Evolutionary conservation across 2,888 invertebrate species (phyloP), one percentile per base, ranked within the genome.

Genomic region (Harmothoe impar): DNA sequence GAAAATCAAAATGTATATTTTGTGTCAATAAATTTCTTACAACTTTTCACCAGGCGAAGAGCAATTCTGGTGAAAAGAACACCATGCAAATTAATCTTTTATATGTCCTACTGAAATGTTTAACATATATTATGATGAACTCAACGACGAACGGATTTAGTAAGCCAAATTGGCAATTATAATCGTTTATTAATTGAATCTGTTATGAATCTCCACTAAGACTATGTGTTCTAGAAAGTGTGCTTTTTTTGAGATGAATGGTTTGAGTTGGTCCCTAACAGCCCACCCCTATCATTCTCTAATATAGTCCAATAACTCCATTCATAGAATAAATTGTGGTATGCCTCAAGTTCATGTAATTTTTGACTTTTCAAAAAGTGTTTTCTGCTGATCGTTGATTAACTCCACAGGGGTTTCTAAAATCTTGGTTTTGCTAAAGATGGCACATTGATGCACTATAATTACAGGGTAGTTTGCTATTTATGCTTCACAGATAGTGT

Each of bases 231-330:
- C 62, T n/a, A n/a, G 20, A 7, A n/a, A 43, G 20, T 62, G 62
- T 62, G 62, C n/a, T 62, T 62, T 62, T 62, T 15, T n/a, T 20
- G 62, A 62, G 62, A 62, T 62, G 62, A 62, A 20, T 62, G 62
- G 23, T 5, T 7, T 62, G 20, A 5, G 1, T 62, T 3, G 62
- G 62, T 62, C n/a, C 7, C n/a, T 62, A 7, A n/a, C 62, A 62
- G 0, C 62, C 43, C 43, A 43, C 10, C 43, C 43, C 10, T 43
- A 7, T 7, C 43, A n/a, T n/a, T n/a, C n/a, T n/a, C n/a, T 15
- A 17, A 15, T 52, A 52, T 10, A 52, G 12, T 52, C 17, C 54
- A 52, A 52, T 52, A 10, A 52, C 54, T 17, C 54, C n/a, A n/a
- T 10, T 52, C 54, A 52, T 52, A 10, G 54, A n/a, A n/a, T n/a